A percentile compares a stretch with the other conserved stretches of the same genome.
Evolutionary conservation across 2,113 vertebrate species (phyloP).

Genomic region (Ascaphus truei): DNA sequence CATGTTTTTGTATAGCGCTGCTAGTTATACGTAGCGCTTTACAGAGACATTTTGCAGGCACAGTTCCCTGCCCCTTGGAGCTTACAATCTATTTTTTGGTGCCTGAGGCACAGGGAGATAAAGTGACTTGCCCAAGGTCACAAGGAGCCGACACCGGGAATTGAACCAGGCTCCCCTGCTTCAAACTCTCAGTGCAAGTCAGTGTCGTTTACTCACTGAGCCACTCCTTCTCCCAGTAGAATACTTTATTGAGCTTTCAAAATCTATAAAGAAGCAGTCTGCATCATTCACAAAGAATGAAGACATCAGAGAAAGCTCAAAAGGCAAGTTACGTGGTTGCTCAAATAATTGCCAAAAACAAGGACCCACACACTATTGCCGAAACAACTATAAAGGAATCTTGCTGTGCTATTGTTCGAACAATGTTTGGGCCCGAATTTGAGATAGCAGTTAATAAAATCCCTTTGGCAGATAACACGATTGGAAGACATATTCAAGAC

Average conservation of each 20-base stretch:
- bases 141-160: too few relatives aligned
- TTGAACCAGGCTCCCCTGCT: too few relatives aligned
- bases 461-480: background rate
- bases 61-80: too few relatives aligned
- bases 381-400: background rate
- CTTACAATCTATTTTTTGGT: too few relatives aligned
- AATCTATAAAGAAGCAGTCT: background rate
- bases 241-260: background rate
- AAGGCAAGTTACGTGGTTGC: background rate
- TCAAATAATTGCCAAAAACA: background rate
- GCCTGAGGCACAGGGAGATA: too few relatives aligned
- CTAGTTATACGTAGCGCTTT: too few relatives aligned
- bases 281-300: background rate
- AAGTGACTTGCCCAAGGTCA: too few relatives aligned
- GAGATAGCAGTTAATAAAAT: background rate
- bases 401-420: background rate
- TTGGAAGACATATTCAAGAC: background rate
- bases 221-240: too few relatives aligned
- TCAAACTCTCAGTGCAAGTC: too few relatives aligned
- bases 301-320: background rate
- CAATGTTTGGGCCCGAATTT: background rate
- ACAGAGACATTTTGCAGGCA: too few relatives aligned
- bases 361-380: background rate
- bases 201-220: too few relatives aligned
- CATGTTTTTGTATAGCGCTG: too few relatives aligned